Evolutionary conservation across 2,888 invertebrate species (phyloP).

Genomic region (Tenthredo scrophulariae): DNA sequence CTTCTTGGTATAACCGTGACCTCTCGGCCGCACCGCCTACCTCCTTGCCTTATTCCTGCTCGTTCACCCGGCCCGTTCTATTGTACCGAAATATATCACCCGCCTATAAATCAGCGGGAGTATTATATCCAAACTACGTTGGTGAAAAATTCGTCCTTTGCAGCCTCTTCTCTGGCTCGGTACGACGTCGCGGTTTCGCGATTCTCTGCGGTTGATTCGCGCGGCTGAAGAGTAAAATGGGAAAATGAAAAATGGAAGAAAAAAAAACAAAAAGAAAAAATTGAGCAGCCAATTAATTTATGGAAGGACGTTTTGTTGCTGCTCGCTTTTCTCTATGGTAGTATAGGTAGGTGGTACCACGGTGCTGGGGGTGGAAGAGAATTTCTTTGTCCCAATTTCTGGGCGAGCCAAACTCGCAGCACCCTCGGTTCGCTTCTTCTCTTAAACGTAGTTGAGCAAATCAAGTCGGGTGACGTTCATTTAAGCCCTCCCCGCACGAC

Average conservation of each 20-base stretch:
- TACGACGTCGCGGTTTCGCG: slow-evolving; percentile 9
- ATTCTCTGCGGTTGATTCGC: not conserved
- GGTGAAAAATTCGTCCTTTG: slow-evolving; percentile 48
- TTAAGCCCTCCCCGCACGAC: slow-evolving; percentile 55
- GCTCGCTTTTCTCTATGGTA: not conserved
- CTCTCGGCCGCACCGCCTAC: slow-evolving; percentile 46
- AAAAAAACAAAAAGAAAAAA: not conserved
- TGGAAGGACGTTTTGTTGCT: not conserved
- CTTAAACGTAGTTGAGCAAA: slow-evolving; percentile 53
- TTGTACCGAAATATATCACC: slow-evolving; percentile 52
- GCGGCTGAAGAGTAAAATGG: not conserved
- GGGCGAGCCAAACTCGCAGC: not conserved
- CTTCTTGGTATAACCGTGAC: slow-evolving; percentile 43
- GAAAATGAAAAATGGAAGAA: too few species aligned
- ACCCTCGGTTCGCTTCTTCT: slow-evolving; percentile 20
- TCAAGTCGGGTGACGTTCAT: slow-evolving; percentile 53
- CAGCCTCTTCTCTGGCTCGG: slow-evolving; percentile 1
- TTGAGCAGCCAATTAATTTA: slow-evolving; percentile 20
- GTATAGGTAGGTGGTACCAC: not conserved
- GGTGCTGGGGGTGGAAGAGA: not conserved
- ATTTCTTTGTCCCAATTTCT: slow-evolving; percentile 40
- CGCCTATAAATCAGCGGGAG: slow-evolving; percentile 37
- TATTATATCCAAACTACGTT: slow-evolving; percentile 49
- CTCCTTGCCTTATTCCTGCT: slow-evolving; percentile 31
- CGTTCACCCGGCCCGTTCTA: slow-evolving; percentile 42